Conservation (phyloP, 2,888 invertebrate genomes). For the Rugalucina vietnamica region DNA sequence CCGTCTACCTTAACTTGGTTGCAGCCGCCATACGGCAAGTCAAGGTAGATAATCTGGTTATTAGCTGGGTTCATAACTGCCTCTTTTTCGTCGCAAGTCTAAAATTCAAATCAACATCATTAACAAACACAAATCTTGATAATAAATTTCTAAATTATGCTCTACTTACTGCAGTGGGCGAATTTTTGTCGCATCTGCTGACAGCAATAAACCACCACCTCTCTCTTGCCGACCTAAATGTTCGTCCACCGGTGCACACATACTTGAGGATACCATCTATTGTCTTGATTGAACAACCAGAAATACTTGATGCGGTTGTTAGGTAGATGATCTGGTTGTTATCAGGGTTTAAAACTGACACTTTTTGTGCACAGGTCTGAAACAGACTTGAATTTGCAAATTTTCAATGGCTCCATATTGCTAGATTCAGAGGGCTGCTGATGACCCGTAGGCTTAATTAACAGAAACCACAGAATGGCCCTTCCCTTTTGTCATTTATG, state of each 20-base stretch:
- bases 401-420: no score
- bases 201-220: slow-evolving; percentile 98
- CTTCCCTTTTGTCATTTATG: no score
- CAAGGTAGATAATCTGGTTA: slow-evolving; percentile 92
- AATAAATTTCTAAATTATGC: neutral
- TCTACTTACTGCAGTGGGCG: neutral
- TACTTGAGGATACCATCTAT: slow-evolving; percentile 64
- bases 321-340: slow-evolving; percentile 93
- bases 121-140: neutral
- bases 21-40: slow-evolving; percentile 80
- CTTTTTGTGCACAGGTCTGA: slow-evolving; percentile 91
- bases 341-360: slow-evolving; percentile 88
- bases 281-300: slow-evolving; percentile 70
- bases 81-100: slow-evolving; percentile 91
- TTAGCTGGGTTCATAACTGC: slow-evolving; percentile 88
- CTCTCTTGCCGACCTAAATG: slow-evolving; percentile 92
- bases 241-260: slow-evolving; percentile 84
- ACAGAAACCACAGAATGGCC: no score
- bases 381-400: no score
- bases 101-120: neutral
- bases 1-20: slow-evolving; percentile 32
- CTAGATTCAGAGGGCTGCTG: no score
- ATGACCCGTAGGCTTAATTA: no score
- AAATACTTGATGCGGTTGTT: slow-evolving; percentile 83
- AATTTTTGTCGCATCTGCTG: slow-evolving; percentile 87